Evolutionary conservation across 2,113 vertebrate species (phyloP).

Genomic region (Nothoprocta perdicaria): DNA sequence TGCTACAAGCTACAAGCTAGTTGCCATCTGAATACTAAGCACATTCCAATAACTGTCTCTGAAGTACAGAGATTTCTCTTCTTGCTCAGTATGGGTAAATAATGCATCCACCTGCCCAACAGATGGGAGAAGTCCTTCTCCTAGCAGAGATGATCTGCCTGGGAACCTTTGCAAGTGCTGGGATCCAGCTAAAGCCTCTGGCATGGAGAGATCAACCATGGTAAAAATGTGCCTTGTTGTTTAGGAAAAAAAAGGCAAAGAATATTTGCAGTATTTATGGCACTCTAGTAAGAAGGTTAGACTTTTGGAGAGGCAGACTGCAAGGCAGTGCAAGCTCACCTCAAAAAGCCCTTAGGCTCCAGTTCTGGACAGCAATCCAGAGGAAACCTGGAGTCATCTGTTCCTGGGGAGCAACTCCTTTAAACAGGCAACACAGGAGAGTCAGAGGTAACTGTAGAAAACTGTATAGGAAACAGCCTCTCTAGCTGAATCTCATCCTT

Average conservation of each 20-base stretch:
- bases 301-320: not conserved
- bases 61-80: not conserved
- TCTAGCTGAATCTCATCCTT: conserved; percentile 2
- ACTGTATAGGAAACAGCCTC: not conserved
- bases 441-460: not conserved
- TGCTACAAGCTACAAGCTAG: conserved; percentile 11
- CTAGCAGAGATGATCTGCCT: not conserved
- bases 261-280: not conserved
- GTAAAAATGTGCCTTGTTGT: not conserved
- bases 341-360: not conserved
- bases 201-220: not conserved
- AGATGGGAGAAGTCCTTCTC: not conserved
- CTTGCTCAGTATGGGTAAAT: not conserved
- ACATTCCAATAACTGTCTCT: conserved; percentile 36
- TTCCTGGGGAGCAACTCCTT: not conserved
- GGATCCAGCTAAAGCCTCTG: not conserved
- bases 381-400: not conserved
- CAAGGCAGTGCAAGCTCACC: not conserved
- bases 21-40: conserved; percentile 17
- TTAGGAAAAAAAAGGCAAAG: not conserved
- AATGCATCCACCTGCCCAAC: not conserved
- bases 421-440: not conserved
- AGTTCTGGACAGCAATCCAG: not conserved
- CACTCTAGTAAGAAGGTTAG: not conserved
- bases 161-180: not conserved